Evolutionary conservation across 2,797 vertebrate genomes (phyloP), one percentile per base, ranked within the genome.

Genomic region (Propithecus deckenii): DNA sequence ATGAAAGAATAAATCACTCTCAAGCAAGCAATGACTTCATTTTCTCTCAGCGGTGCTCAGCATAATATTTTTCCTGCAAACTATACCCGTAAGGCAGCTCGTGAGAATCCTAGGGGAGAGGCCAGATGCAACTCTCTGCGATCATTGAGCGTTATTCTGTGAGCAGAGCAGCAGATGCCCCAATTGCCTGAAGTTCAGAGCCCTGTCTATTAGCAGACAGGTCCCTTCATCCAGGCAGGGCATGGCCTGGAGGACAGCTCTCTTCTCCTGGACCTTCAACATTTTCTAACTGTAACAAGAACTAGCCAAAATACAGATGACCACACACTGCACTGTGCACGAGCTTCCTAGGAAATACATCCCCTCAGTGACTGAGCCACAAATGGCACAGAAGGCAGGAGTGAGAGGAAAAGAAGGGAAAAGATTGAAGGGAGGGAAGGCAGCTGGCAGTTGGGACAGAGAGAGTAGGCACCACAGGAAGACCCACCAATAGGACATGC

Each of bases 11-110:
- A 97, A 96, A 98, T 96, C 94, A 87, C 50, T 94, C 65, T 86
- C 75, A 95, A 86, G 85, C 96, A 90, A 95, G 80, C 55, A 88
- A 91, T 96, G 92, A 97, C 96, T 97, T 97, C 94, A 96, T 97
- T 95, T 97, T 96, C 94, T 96, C 96, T 89, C 28, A 4, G 55
- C 89, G 83, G 76, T 91, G 67, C 74, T 52, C n/a, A 83, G 32
- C 72, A 78, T 89, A 90, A 80, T 86, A 92, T 86, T 95, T 93
- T 93, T 92, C 74, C 80, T 89, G n/a, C n/a, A 96, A 97, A 93
- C 41, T 65, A 17, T 80, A 92, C 75, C 81, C 63, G 10, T 35
- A 65, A 28, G 88, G 69, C 86, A 86, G 48, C 38, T 79, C 23
- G 23, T 18, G n/a, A 22, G 38, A 35, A 22, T 87, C 89, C 23